phyloP scores from a whole-genome alignment of 2,797 vertebrate species.

The Cheirogaleus major region DNA sequence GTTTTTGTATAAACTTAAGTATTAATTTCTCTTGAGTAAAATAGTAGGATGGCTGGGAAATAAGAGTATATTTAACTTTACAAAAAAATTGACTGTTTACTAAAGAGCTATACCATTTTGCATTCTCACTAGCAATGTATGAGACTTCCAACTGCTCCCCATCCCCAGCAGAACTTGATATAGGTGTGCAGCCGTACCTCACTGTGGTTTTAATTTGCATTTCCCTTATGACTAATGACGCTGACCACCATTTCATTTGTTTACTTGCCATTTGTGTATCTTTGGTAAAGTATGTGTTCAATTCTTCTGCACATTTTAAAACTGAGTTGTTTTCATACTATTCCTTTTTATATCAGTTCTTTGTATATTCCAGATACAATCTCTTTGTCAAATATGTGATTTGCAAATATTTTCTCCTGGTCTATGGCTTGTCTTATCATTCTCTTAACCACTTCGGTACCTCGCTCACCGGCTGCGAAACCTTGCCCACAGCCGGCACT shows the following conservation, averaged over 20 bases:
- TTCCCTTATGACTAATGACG: not conserved
- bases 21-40: constrained; percentile 30
- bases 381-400: not conserved
- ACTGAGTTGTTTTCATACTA: not conserved
- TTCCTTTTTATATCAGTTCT: not conserved
- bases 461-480: too few relatives aligned
- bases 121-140: not conserved
- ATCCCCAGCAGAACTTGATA: not conserved
- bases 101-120: not conserved
- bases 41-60: not conserved
- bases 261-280: not conserved
- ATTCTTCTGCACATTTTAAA: not conserved
- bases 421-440: not conserved
- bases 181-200: not conserved
- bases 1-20: not conserved
- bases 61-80: not conserved
- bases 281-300: not conserved
- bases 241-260: not conserved
- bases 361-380: not conserved
- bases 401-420: not conserved
- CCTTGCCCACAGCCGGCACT: too few relatives aligned
- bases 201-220: not conserved
- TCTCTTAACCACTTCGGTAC: not conserved
- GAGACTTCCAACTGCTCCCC: not conserved
- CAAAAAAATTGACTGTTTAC: not conserved